Conservation (phyloP, 2,113 vertebrate genomes). For the Sigmodon hispidus region DNA sequence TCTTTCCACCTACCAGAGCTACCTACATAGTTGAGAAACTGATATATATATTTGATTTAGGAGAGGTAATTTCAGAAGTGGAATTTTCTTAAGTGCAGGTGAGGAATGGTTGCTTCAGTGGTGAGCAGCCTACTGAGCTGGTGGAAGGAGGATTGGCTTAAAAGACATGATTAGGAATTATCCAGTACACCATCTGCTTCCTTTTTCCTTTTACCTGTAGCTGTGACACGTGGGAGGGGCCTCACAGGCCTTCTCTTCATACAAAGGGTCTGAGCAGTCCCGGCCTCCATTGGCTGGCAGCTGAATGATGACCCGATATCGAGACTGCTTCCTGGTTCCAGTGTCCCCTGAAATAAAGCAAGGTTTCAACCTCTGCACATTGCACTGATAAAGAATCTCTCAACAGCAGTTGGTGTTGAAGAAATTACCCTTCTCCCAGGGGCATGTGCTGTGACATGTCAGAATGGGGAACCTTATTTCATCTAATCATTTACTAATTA, state of each 20-base stretch:
- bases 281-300: slow-evolving; percentile 92
- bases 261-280: slow-evolving; percentile 93
- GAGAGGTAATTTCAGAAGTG: background rate
- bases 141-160: accelerated
- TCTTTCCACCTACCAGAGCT: background rate
- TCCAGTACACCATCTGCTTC: accelerated
- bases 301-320: slow-evolving; percentile 93
- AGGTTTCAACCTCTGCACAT: slow-evolving; percentile 16
- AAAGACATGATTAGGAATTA: too few relatives aligned
- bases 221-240: slow-evolving; percentile 87
- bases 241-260: slow-evolving; percentile 94
- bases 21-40: background rate
- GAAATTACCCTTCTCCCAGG: background rate
- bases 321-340: slow-evolving; percentile 89
- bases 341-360: slow-evolving; percentile 84
- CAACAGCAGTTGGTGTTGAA: background rate
- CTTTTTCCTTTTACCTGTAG: slow-evolving; percentile 89
- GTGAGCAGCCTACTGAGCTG: background rate
- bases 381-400: background rate
- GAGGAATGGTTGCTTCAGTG: background rate
- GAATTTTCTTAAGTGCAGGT: background rate
- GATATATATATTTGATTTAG: background rate
- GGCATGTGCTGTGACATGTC: background rate
- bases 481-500: slow-evolving; percentile 5
- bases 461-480: background rate